Conservation (phyloP, 2,888 invertebrate genomes). For the Phrixothrix hirtus region DNA sequence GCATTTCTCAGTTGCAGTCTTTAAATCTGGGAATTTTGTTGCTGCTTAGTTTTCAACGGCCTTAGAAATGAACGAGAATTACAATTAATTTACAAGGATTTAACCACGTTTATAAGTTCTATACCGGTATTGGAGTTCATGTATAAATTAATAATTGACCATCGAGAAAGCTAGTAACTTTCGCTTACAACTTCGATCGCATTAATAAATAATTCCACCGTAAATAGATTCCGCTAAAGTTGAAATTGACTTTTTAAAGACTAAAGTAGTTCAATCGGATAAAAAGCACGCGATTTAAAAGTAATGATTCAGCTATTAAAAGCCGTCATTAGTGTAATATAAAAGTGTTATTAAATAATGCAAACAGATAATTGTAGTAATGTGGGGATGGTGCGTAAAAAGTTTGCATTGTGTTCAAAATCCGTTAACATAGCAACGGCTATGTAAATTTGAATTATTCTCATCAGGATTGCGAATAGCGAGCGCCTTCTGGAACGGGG, state of each 20-base stretch:
- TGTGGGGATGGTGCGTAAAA: conserved; percentile 26
- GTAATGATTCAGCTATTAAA: conserved; percentile 32
- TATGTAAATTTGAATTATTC: conserved; percentile 31
- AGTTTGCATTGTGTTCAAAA: conserved; percentile 38
- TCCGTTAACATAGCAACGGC: conserved; percentile 38
- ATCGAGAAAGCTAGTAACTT: conserved; percentile 15
- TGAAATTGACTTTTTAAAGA: conserved; percentile 22
- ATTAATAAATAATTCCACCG: conserved; percentile 17
- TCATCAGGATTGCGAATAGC: conserved; percentile 32
- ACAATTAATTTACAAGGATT: too few relatives aligned
- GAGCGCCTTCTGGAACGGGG: conserved; percentile 17
- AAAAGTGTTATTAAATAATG: conserved; percentile 34
- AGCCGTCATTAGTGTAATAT: conserved; percentile 33
- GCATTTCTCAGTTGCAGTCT: too few relatives aligned
- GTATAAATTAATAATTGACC: conserved; percentile 16
- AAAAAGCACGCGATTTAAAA: conserved; percentile 34
- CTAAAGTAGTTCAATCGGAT: conserved; percentile 28
- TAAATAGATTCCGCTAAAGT: conserved; percentile 18
- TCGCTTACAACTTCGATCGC: conserved; percentile 14
- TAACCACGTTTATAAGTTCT: neutral
- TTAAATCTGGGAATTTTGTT: too few relatives aligned
- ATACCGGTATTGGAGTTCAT: conserved; percentile 1
- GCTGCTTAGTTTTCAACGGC: too few relatives aligned
- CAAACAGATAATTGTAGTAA: conserved; percentile 21
- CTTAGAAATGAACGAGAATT: too few relatives aligned